Evolutionary conservation across 2,113 vertebrate genomes (phyloP).

Genomic region (Cheirogaleus medius): DNA sequence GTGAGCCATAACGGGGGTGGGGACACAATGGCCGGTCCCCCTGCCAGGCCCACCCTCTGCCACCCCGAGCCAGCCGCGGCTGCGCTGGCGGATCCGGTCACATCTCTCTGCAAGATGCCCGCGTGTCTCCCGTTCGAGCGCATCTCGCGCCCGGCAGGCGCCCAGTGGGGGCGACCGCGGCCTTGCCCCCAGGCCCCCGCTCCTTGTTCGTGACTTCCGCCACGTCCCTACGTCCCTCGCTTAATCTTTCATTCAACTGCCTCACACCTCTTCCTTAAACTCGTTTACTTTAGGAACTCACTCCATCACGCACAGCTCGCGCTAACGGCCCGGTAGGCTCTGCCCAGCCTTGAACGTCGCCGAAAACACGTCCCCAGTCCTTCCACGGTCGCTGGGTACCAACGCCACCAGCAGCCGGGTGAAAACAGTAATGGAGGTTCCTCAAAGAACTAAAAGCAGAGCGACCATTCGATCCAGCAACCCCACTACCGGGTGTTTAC

Average conservation of each 20-base stretch:
- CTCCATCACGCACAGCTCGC: background rate
- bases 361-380: background rate
- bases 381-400: background rate
- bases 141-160: background rate
- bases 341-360: background rate
- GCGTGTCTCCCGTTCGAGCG: accelerated
- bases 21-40: background rate
- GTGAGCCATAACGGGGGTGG: background rate
- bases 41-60: background rate
- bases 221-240: background rate
- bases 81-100: background rate
- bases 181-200: no score
- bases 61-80: background rate
- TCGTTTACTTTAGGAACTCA: background rate
- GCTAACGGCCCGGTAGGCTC: background rate
- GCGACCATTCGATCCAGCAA: no score
- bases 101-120: background rate
- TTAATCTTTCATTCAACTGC: background rate
- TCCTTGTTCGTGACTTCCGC: background rate
- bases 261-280: background rate
- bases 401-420: background rate
- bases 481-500: no score
- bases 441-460: no score
- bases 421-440: background rate
- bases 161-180: background rate